Conservation (phyloP, 2,888 invertebrate genomes). For the Helicoverpa assulta region DNA sequence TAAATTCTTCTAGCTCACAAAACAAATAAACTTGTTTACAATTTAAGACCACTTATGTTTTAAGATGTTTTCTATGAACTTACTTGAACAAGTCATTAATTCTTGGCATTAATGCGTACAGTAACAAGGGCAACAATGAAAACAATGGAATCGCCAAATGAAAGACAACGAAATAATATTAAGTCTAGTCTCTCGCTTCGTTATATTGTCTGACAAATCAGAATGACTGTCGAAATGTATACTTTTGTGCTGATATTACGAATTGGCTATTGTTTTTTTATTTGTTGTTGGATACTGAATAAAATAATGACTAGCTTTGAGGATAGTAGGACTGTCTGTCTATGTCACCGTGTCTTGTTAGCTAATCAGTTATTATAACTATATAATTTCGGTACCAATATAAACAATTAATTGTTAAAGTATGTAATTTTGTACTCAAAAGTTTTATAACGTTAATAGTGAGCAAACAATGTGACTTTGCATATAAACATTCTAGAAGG, state of each 20-base stretch:
- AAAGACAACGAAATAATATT: slow-evolving; percentile 56
- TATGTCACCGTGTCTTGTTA: no score
- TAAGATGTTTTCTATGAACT: slow-evolving; percentile 38
- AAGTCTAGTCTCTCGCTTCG: slow-evolving; percentile 42
- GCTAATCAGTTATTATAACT: no score
- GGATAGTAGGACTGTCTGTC: not conserved
- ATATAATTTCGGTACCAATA: no score
- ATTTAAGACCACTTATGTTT: slow-evolving; percentile 41
- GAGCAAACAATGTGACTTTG: no score
- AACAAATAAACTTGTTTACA: slow-evolving; percentile 7
- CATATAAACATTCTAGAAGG: no score
- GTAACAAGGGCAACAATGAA: slow-evolving; percentile 60
- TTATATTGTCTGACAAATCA: slow-evolving; percentile 57
- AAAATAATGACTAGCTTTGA: not conserved
- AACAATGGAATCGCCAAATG: slow-evolving; percentile 55
- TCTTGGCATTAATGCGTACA: slow-evolving; percentile 54
- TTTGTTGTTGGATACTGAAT: slow-evolving; percentile 27
- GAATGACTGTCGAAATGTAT: slow-evolving; percentile 56
- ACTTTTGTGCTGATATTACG: slow-evolving; percentile 36
- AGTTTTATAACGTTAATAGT: no score
- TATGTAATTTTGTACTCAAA: no score
- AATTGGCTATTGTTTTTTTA: slow-evolving; percentile 42
- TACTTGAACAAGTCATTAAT: slow-evolving; percentile 57
- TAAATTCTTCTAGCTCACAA: not conserved
- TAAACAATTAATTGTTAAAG: no score